These are phyloP conservation scores for Andricus quercusramuli DNA, from an alignment of 2,888 invertebrate species.

Conservation along the genomic window DNA sequence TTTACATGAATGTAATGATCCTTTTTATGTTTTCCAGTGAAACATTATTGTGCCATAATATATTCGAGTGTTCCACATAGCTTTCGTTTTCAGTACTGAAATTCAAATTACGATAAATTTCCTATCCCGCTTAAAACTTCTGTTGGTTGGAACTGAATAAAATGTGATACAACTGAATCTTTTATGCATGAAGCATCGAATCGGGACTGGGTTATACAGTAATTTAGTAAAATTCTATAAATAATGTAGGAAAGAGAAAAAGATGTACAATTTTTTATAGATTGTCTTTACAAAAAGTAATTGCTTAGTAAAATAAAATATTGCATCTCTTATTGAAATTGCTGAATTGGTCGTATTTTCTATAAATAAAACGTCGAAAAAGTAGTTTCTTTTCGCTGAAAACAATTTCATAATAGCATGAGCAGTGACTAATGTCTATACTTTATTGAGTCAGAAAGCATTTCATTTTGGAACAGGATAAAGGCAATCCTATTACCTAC, in stretches of 20 bases:
- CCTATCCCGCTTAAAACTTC: not conserved
- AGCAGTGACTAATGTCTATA: not conserved
- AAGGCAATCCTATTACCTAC: slow-evolving; percentile 1
- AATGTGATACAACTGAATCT: not conserved
- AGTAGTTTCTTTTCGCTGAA: not conserved
- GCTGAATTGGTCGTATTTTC: no score
- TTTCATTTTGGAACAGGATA: not conserved
- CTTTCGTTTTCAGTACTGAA: slow-evolving; percentile 21
- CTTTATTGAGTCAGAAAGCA: not conserved
- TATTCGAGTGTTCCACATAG: not conserved
- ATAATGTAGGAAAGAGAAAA: no score
- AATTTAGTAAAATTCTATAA: no score
- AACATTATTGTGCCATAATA: not conserved
- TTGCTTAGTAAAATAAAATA: no score
- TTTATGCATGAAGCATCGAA: no score
- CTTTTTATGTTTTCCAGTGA: not conserved
- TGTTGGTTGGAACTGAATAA: not conserved
- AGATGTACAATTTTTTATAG: no score
- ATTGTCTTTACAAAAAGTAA: no score
- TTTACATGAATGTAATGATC: not conserved
- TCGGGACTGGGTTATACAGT: no score
- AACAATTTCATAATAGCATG: no score
- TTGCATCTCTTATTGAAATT: no score
- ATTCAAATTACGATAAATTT: not conserved
- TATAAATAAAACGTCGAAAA: not conserved